Base-by-base conservation (phyloP, 35 echinoderm and acorn worm genomes). In the Ophioderma brevispina region DNA sequence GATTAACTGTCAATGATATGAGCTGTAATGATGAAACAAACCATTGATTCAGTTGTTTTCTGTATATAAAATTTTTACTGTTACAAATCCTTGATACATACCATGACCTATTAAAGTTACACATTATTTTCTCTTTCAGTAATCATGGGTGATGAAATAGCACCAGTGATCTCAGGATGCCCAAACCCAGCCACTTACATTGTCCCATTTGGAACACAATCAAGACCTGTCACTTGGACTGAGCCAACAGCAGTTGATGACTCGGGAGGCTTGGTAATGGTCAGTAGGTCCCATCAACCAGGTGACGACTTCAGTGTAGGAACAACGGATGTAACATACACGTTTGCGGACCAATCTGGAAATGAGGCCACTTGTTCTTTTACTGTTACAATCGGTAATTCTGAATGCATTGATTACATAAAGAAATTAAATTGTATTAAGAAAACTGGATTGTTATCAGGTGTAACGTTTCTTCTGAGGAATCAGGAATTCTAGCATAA, bases 201-300 rank as follows among this genome's bases (percentile, higher is more conserved):
- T 25, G n/a, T 37, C 34, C 83, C 49, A 34, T 28, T 36, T 34
- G 82, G 55, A 1, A 0, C 55, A 52, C 13, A 50, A 0, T 37
- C 77, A 17, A 49, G 34, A 5, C 32, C 77, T 31, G 78, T 92
- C 13, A 49, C 64, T n/a, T 97, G 92, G 91, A 46, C 40, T 33
- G 90, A 90, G 52, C 93, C 96, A 14, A 91, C 92, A 33, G 82
- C 96, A 0, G 84, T 64, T 6, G 96, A 98, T 59, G 81, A 92
- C 52, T 95, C 96, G 8, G 96, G 93, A 2, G 37, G 64, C 3
- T 25, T 25, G 35, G 42, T 86, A 2, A 77, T 28, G 0, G 35
- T 34, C 31, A 64, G 33, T 33, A 78, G 75, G 25, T 76, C 78
- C 37, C 31, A 40, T 64, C 41, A 11, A 33, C 85, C 91, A 8